phyloP scores from a whole-genome alignment of 1,140 invertebrate genomes.

The Microplitis mediator region DNA sequence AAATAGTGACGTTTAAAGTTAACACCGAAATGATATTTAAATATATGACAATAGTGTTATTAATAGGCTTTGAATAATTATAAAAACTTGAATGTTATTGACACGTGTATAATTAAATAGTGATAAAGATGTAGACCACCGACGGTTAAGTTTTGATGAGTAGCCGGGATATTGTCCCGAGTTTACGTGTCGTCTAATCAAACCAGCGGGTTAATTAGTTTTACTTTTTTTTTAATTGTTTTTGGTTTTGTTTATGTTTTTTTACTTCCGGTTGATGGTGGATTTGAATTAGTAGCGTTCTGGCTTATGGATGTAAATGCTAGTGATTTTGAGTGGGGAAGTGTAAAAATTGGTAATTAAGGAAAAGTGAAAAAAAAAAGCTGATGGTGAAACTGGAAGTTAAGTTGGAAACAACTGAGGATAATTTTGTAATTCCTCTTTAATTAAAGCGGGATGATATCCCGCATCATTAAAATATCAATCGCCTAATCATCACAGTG shows the following conservation, averaged over 20 bases:
- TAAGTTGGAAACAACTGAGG: neutral
- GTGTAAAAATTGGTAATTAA: neutral
- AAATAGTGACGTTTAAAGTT: too few species aligned
- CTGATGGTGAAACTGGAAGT: neutral
- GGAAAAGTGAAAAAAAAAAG: neutral
- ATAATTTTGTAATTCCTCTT: neutral
- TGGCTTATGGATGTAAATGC: too few species aligned
- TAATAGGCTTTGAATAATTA: neutral
- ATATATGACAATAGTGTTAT: neutral
- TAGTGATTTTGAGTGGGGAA: neutral
- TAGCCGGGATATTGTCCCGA: neutral
- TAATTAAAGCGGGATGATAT: constrained; percentile 28
- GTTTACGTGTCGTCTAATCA: neutral
- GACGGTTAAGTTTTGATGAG: neutral
- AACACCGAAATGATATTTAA: neutral
- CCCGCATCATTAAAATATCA: constrained; percentile 34
- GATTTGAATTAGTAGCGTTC: too few species aligned
- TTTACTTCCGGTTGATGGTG: too few species aligned
- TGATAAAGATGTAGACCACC: constrained; percentile 29
- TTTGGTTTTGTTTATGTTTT: too few species aligned
- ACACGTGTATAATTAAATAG: neutral
- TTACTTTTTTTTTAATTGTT: neutral
- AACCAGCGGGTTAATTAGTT: neutral
- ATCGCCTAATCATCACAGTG: constrained; percentile 57
- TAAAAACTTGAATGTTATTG: neutral